Percentiles rank a stretch among this genome's conserved stretches.
Evolutionary conservation across 1,140 invertebrate species (phyloP).

Genomic region (Calliphora vicina): DNA sequence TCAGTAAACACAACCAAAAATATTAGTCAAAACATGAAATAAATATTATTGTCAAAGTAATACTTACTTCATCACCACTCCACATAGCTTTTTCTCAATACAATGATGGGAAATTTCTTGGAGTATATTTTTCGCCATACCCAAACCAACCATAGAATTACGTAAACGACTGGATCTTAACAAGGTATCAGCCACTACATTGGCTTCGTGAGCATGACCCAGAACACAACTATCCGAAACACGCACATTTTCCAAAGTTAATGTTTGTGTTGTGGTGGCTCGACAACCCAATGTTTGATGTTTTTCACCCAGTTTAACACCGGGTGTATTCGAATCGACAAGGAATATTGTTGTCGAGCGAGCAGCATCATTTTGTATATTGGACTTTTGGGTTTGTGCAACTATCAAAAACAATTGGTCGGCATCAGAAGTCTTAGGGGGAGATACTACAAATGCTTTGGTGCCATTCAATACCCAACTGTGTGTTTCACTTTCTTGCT

Average conservation of each 20-base stretch:
- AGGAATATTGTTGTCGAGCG: conserved; percentile 74
- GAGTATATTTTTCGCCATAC: conserved; percentile 50
- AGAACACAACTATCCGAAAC: conserved; percentile 60
- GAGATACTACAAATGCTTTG: conserved; percentile 65
- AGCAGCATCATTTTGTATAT: conserved; percentile 46
- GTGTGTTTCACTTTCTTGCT: conserved; percentile 48
- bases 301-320: conserved; percentile 71
- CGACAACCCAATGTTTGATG: conserved; percentile 77
- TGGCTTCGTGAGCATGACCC: conserved; percentile 50
- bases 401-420: conserved; percentile 65
- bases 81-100: conserved; percentile 72
- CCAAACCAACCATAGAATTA: conserved; percentile 44
- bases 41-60: neutral
- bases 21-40: neutral
- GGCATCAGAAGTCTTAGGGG: conserved; percentile 61
- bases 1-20: conserved; percentile 44
- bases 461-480: conserved; percentile 64
- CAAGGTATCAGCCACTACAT: conserved; percentile 46
- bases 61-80: conserved; percentile 49
- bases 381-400: conserved; percentile 53
- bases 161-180: conserved; percentile 47
- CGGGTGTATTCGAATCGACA: conserved; percentile 75
- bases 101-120: conserved; percentile 46
- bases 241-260: conserved; percentile 65
- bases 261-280: conserved; percentile 46